phyloP scores from a whole-genome alignment of 2,113 vertebrate species.

The Triplophysa rosa region DNA sequence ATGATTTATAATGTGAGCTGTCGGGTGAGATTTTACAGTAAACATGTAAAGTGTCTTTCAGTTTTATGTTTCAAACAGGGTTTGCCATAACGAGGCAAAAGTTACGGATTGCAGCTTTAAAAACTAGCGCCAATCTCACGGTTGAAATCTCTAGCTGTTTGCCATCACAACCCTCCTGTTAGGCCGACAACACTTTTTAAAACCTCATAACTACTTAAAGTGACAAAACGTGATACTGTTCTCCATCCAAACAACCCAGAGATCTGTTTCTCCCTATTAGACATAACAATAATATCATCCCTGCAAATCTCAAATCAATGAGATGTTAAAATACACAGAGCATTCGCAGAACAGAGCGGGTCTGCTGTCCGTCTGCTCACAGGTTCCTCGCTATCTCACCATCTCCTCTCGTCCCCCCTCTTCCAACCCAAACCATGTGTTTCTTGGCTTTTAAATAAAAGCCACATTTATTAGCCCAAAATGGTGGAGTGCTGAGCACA shows the following conservation, averaged over 20 bases:
- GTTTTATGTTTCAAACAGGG: no score
- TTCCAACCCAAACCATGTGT: slow-evolving; percentile 32
- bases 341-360: slow-evolving; percentile 10
- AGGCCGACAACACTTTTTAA: slow-evolving; percentile 16
- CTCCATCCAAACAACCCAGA: slow-evolving; percentile 5
- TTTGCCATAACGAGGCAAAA: no score
- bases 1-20: no score
- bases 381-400: slow-evolving; percentile 4
- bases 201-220: slow-evolving; percentile 8
- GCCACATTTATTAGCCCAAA: slow-evolving; percentile 43
- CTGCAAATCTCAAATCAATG: background rate
- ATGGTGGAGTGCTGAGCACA: slow-evolving; percentile 30
- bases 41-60: no score
- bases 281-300: slow-evolving; percentile 27
- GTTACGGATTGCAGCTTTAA: background rate
- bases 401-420: slow-evolving; percentile 14
- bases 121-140: background rate
- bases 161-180: background rate
- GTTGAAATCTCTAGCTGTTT: background rate
- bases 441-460: slow-evolving; percentile 46
- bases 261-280: slow-evolving; percentile 14
- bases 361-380: slow-evolving; percentile 13
- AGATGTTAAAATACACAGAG: slow-evolving; percentile 19
- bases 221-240: slow-evolving; percentile 18
- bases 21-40: no score